Evolutionary conservation across 2,888 invertebrate genomes (phyloP), one percentile per base, ranked within the genome.

Genomic region (Trachelus stipa): DNA sequence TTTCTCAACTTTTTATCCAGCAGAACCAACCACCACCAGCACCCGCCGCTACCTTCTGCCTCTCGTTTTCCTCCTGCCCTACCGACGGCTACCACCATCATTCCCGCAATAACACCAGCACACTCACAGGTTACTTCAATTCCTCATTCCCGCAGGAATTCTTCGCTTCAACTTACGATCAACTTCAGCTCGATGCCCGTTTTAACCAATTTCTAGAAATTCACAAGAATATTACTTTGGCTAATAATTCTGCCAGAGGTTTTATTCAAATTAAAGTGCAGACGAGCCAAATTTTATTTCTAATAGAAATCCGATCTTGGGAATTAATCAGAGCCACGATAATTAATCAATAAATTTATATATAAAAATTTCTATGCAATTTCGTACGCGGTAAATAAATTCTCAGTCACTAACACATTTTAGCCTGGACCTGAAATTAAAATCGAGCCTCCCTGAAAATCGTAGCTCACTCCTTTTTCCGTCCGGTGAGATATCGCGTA

Each of bases 1-100:
- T 91, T 91, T 90, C 90, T 91, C 88, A 90, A 91, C 89, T 90
- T 91, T 90, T 90, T 91, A 90, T 90, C 89, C 90, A 84, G 85
- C 87, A 86, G 88, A 88, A 89, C 87, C 88, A 86, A 85, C 84
- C 84, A 84, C 82, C 81, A 86, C 87, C 85, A 85, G 73, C 80
- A 77, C 79, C 83, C 82, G 84, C 83, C 85, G 11, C 71, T 71
- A 33, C 71, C 71, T 33, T 34, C 33, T 71, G 56, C 56, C 56
- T 56, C 56, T 56, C 56, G 56, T 23, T 56, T 56, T 56, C 56
- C 56, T 56, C 56, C 56, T 23, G 56, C 56, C 56, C 56, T 56
- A 56, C 56, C 56, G 23, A 23, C 56, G 56, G 56, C 56, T 56
- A 56, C 71, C 71, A 71, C 71, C 71, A 34, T 71, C 71, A 23